Evolutionary conservation across 2,113 vertebrate genomes (phyloP).

Genomic region (Hemichromis elongatus): DNA sequence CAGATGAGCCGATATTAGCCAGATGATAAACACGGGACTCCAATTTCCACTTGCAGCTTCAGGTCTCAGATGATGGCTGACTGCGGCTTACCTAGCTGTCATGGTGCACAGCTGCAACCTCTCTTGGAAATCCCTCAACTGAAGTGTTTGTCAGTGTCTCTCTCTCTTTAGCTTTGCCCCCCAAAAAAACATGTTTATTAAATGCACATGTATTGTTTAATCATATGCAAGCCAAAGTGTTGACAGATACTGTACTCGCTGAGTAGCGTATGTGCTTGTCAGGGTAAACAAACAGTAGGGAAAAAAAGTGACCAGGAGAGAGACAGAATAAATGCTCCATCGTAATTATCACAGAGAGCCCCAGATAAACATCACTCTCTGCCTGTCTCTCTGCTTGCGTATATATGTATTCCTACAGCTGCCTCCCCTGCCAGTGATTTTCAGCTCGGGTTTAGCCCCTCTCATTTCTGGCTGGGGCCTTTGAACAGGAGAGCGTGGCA

Average conservation of each 20-base stretch:
- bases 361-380: constrained; percentile 36
- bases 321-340: constrained; percentile 13
- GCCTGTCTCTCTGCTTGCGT: background rate
- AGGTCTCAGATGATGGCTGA: constrained; percentile 6
- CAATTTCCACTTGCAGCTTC: background rate
- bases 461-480: constrained; percentile 53
- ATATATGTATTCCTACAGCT: constrained; percentile 23
- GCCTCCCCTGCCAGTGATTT: constrained; percentile 53
- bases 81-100: background rate
- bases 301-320: constrained; percentile 8
- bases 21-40: background rate
- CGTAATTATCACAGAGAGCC: constrained; percentile 19
- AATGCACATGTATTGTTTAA: background rate
- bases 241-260: background rate
- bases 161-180: background rate
- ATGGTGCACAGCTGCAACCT: constrained; percentile 13
- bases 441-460: constrained; percentile 42
- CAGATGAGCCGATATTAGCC: background rate
- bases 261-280: background rate
- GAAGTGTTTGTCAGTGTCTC: background rate
- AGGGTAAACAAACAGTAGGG: background rate
- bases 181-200: background rate
- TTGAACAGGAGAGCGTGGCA: constrained; percentile 61
- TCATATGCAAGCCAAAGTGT: background rate
- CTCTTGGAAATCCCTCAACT: background rate